A percentile compares a stretch with the other conserved stretches of the same genome.
These are phyloP conservation scores for Macropus fuliginosus DNA, from an alignment of 2,797 vertebrate species.

Conservation along the genomic window DNA sequence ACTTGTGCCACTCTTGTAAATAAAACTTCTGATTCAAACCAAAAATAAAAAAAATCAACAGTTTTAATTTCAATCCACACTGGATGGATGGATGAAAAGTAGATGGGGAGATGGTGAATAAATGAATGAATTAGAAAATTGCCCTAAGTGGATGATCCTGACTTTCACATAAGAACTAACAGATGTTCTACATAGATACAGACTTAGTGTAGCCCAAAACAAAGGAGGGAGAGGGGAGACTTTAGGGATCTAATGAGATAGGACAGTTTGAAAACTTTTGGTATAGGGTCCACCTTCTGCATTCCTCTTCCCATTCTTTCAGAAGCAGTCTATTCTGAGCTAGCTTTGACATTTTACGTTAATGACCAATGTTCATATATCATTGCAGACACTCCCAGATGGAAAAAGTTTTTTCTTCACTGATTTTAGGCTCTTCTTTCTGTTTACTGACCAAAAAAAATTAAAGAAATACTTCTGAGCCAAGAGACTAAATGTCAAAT, in stretches of 20 bases:
- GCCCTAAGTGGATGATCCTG: background rate
- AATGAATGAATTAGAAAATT: background rate
- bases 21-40: background rate
- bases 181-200: background rate
- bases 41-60: background rate
- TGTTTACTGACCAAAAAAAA: background rate
- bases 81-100: background rate
- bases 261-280: background rate
- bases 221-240: background rate
- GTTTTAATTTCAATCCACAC: background rate
- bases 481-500: constrained; percentile 50
- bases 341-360: background rate
- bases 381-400: background rate
- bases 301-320: background rate
- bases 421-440: background rate
- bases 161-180: background rate
- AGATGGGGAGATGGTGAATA: background rate
- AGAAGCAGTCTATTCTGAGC: background rate
- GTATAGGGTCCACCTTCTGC: background rate
- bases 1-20: background rate
- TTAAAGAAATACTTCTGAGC: constrained; percentile 9
- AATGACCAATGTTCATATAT: background rate
- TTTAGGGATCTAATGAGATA: background rate
- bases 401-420: background rate
- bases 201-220: background rate